Percentiles rank a stretch among this genome's conserved stretches.
These are phyloP conservation scores for Orthonyx spaldingii DNA, from an alignment of 2,113 vertebrate species.

Conservation along the genomic window DNA sequence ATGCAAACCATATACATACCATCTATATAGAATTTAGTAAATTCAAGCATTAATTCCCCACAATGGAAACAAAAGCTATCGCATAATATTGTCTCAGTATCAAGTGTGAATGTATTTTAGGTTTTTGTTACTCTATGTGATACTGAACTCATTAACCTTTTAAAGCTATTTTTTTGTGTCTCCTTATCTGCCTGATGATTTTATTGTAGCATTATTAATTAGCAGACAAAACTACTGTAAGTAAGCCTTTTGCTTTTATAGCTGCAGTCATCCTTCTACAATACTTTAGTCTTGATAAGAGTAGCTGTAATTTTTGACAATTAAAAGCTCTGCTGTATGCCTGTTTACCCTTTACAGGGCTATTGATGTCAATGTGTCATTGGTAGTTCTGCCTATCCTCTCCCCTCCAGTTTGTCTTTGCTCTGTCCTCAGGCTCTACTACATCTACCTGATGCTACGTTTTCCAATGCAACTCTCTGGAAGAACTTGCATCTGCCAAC, in stretches of 20 bases:
- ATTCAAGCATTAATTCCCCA: neutral
- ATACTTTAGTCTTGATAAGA: neutral
- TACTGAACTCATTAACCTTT: neutral
- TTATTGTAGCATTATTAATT: neutral
- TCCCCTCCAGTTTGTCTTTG: neutral
- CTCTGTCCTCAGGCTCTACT: neutral
- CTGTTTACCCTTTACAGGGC: neutral
- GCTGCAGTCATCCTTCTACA: neutral
- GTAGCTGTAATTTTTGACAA: neutral
- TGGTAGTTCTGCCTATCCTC: neutral
- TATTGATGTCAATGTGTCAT: neutral
- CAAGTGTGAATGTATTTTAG: neutral
- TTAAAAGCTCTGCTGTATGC: neutral
- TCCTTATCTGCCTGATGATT: neutral
- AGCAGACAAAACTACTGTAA: neutral
- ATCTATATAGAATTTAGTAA: neutral
- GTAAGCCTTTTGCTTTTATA: neutral
- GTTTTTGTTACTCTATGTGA: neutral
- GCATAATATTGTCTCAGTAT: neutral
- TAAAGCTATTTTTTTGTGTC: neutral
- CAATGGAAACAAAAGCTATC: neutral
- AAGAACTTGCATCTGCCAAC: neutral
- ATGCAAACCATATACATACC: neutral
- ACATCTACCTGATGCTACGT: neutral
- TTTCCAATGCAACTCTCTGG: neutral